Base-by-base conservation (phyloP, 2,113 vertebrate genomes). In the Malurus cyaneus region DNA sequence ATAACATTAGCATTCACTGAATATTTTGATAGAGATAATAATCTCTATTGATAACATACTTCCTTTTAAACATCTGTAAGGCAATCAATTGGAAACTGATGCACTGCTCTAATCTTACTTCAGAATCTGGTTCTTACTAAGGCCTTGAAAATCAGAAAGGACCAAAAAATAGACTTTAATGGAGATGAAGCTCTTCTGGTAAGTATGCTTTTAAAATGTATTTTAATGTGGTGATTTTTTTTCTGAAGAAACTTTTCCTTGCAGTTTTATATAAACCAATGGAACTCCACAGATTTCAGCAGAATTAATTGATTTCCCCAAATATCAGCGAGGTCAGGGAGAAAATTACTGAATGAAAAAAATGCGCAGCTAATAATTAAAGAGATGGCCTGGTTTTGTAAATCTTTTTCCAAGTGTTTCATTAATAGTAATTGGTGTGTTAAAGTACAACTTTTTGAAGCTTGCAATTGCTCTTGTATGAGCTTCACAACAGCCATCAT, bases 281-380 rank as follows among this genome's bases (percentile, higher is more conserved):
- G 52, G 29, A 74, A 21, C 67, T 83, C 50, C 44, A 46, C 19
- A 53, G 34, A 53, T 66, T 91, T 80, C 34, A 59, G 47, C 28
- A 78, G 50, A 86, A 88, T 89, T 66, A 80, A 89, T 31, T 41
- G 53, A 90, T 93, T 92, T 87, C 54, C 28, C 52, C 62, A 82
- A 94, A 69, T 84, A 94, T 89, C 71, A 77, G 44, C 21, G 54
- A 89, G 93, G 91, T 70, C 72, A 95, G 70, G 44, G 73, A 93
- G 86, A 89, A 73, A 91, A 94, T 54, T 61, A 47, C 14, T 70
- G 88, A 93, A 92, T 88, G 71, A 96, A 89, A 81, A 95, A 95
- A 96, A 89, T 65, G 67, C 18, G 71, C 39, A 82, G 96, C 91
- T 96, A 97, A 97, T 97, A 92, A 97, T 97, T 97, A 97, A 96